Percentiles rank a stretch among this genome's conserved stretches.
These are phyloP conservation scores for Cotesia chilonis DNA, from an alignment of 1,140 invertebrate genomes.

Conservation along the genomic window DNA sequence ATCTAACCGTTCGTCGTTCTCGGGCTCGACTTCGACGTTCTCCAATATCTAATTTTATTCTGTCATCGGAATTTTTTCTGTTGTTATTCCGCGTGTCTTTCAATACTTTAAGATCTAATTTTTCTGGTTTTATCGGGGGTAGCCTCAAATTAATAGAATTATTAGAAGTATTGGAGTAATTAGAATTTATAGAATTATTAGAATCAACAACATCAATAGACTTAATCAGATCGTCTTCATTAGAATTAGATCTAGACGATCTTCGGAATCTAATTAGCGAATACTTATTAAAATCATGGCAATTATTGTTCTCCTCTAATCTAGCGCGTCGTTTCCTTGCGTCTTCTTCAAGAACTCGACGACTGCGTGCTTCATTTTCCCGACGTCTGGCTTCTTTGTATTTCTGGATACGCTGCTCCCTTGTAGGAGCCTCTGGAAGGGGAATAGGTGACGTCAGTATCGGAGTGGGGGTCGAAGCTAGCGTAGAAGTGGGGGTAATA, in stretches of 20 bases:
- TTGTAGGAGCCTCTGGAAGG: conserved; percentile 51
- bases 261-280: conserved; percentile 6
- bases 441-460: conserved; percentile 1
- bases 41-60: conserved; percentile 42
- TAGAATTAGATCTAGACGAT: neutral
- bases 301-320: conserved; percentile 48
- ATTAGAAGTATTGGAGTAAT: too few relatives aligned
- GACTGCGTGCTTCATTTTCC: conserved; percentile 59
- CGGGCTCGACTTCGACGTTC: conserved; percentile 58
- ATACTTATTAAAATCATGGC: conserved; percentile 20
- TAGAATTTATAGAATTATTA: too few relatives aligned
- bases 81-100: conserved; percentile 23
- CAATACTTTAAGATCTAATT: neutral
- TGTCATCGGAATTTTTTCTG: neutral
- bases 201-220: neutral
- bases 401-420: conserved; percentile 60
- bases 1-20: conserved; percentile 52
- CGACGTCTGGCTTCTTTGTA: conserved; percentile 60
- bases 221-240: neutral
- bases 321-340: conserved; percentile 50
- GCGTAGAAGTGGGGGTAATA: conserved; percentile 49
- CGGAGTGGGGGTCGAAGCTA: too few relatives aligned
- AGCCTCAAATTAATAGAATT: conserved; percentile 10
- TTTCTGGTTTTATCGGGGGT: conserved; percentile 21
- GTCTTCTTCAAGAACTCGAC: conserved; percentile 58